Evolutionary conservation across 2,113 vertebrate species (phyloP), one percentile per base, ranked within the genome.

Genomic region (Aphyosemion australe): DNA sequence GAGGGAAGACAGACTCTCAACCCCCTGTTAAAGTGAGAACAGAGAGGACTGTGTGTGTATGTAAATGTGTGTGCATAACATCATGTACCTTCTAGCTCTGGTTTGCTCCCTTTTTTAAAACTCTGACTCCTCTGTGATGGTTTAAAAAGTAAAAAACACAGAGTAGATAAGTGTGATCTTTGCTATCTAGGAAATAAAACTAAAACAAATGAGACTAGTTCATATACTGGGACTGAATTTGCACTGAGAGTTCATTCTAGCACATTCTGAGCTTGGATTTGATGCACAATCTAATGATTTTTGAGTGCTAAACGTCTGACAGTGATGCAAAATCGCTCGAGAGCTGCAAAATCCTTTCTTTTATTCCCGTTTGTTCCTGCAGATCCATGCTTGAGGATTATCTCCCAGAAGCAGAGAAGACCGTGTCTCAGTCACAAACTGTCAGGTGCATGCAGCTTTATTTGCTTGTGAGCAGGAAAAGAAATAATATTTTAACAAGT

Each of bases 1-100:
- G 84, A 80, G 81, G 76, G 74, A 72, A 78, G 70, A 74, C 70
- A 78, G 46, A 76, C 69, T 75, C 70, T 73, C 37, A 19, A 61
- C 76, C 76, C 79, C 68, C 66, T 64, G 81, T 78, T 49, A 10
- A 66, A 75, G 69, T 68, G 69, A 61, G 75, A 69, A 63, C 26
- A 82, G 70, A 80, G 69, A 84, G 26, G 66, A 78, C 50, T 79
- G 14, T 70, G 80, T 78, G 67, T 67, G 18, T 19, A 15, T 41
- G 53, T 12, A 26, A 12, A 21, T 68, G 69, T 61, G 19, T 31
- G 69, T 61, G 51, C n/a, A 61, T 55, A 47, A 20, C 48, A 63
- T 69, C 64, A 58, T 57, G 26, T 18, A 42, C 72, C 47, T 65
- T 50, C 15, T 51, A 50, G 53, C 55, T 64, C 6, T 52, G 10